phyloP scores from a whole-genome alignment of 64 coral and sea anemone species.

The Catalaphyllia jardinei region DNA sequence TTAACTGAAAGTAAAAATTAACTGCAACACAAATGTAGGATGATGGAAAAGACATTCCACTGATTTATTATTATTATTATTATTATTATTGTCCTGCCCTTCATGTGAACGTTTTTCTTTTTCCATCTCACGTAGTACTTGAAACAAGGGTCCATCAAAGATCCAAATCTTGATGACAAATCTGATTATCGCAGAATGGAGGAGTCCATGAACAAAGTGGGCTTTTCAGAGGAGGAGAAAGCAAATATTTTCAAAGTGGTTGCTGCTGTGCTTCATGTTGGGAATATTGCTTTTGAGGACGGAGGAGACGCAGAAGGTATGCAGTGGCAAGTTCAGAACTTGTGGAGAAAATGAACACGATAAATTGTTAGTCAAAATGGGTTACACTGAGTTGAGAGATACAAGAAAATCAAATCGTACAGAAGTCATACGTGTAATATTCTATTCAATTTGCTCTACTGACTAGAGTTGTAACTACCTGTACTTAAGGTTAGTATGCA shows the following conservation, averaged over 20 bases:
- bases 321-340: not conserved
- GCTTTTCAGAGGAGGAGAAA: constrained; percentile 92
- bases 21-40: no score
- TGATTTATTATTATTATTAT: no score
- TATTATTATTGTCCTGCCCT: not conserved
- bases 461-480: no score
- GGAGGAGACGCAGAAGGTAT: constrained; percentile 87
- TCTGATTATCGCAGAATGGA: constrained; percentile 88
- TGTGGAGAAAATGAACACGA: not conserved
- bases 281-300: constrained; percentile 96
- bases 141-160: constrained; percentile 92
- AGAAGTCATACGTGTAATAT: no score
- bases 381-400: no score
- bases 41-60: no score
- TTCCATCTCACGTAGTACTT: constrained; percentile 54
- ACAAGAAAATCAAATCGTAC: no score
- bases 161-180: constrained; percentile 73
- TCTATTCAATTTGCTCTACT: no score
- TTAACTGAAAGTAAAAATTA: no score
- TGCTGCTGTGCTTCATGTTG: constrained; percentile 91
- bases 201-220: constrained; percentile 93
- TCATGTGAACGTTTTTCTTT: no score
- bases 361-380: no score
- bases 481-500: no score
- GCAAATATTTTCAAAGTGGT: constrained; percentile 94